These are phyloP conservation scores for Chionomys nivalis DNA, from an alignment of 2,113 vertebrate genomes.

Conservation along the genomic window DNA sequence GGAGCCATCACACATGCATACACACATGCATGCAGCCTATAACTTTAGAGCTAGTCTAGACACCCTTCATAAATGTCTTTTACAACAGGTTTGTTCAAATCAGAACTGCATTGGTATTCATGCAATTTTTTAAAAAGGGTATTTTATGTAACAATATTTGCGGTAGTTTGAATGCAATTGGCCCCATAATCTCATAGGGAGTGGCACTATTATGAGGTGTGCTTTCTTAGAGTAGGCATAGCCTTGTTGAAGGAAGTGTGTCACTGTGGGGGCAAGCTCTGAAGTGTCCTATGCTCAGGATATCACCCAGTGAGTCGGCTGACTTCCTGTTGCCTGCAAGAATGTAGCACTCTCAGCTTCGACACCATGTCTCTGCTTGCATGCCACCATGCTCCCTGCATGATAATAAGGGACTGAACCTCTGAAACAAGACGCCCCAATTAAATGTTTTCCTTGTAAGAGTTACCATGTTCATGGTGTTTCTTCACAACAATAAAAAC, in stretches of 20 bases:
- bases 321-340: not conserved
- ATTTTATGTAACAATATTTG: not conserved
- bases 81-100: not conserved
- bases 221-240: not conserved
- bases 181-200: not conserved
- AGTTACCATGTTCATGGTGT: no score
- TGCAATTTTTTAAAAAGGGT: not conserved
- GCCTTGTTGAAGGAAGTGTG: not conserved
- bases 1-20: not conserved
- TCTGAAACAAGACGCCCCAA: no score
- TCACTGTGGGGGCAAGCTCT: not conserved
- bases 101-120: not conserved
- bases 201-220: not conserved
- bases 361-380: not conserved
- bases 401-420: no score
- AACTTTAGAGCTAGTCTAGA: no score
- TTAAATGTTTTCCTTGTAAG: no score
- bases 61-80: conserved; percentile 21
- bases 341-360: not conserved
- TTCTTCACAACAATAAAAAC: no score
- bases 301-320: not conserved
- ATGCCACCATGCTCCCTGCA: no score
- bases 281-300: not conserved
- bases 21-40: no score
- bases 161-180: not conserved